Evolutionary conservation across 2,888 invertebrate genomes (phyloP), one percentile per base, ranked within the genome.

Genomic region (Junonia oenone): DNA sequence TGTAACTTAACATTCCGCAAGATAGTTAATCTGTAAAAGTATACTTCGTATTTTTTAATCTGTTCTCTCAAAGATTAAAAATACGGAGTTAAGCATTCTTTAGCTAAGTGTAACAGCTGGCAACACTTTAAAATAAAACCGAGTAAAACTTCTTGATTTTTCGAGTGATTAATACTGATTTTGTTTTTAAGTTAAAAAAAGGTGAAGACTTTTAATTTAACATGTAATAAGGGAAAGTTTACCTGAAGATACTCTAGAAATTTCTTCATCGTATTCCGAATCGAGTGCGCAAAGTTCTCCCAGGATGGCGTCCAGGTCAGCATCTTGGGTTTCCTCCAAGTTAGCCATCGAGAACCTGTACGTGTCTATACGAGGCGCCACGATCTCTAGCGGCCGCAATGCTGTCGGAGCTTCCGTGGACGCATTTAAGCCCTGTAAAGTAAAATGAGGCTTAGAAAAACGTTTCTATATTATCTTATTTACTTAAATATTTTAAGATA

Each of bases 261-360:
- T 80, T 74, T 93, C 93, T 61, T 92, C 90, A 64, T 93, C 92
- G 67, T 91, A 93, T 63, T 92, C 92, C 1, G 91, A 91, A 83
- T 98, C 99, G 67, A 99, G 92, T 50, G 98, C 97, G 82, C 97
- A 97, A 51, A 99, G 92, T 81, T 99, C 99, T 35, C 98, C 98
- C 58, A 99, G 92, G 70, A 99, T 98, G 55, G 98, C 98, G 83
- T 99, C 99, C 79, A 99, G 91, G 87, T 99, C 99, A 49, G 98
- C 96, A 85, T 99, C 98, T 78, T 97, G 97, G 17, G 97, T 96
- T 84, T 98, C 98, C 91, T 98, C 97, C 51, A 98, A 92, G 83
- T 98, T 98, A 49, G 98, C 98, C 97, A 98, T 97, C 51, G 97
- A 98, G 85, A 98, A 98, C 71, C 98, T 93, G 85, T 97, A 96